phyloP scores from a whole-genome alignment of 1,140 invertebrate genomes.

The Nebria ingens region DNA sequence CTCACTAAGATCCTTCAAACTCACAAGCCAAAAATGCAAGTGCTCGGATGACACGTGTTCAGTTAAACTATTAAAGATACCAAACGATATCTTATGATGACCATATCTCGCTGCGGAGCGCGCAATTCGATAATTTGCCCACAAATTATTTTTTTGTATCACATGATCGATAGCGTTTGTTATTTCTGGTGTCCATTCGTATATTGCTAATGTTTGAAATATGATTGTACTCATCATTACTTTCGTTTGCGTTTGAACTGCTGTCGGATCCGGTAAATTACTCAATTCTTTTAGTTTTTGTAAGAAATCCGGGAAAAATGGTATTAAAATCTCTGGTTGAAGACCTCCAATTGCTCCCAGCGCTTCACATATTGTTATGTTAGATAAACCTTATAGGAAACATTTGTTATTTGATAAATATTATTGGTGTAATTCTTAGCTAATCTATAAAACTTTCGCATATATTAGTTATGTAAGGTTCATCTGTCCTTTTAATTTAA shows the following conservation, averaged over 20 bases:
- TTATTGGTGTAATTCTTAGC: background rate
- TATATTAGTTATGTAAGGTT: too few species aligned
- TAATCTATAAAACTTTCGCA: background rate
- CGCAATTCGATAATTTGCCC: slow-evolving; percentile 80
- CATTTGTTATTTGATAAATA: background rate
- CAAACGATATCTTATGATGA: slow-evolving; percentile 61
- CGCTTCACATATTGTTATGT: slow-evolving; percentile 42
- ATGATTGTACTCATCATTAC: slow-evolving; percentile 69
- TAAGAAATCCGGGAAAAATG: slow-evolving; percentile 46
- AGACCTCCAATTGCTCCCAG: slow-evolving; percentile 62
- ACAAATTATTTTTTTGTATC: slow-evolving; percentile 53
- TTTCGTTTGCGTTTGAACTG: slow-evolving; percentile 29
- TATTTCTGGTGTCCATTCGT: slow-evolving; percentile 45
- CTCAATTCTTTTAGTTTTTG: slow-evolving; percentile 35
- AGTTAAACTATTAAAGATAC: slow-evolving; percentile 54
- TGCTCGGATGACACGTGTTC: slow-evolving; percentile 79
- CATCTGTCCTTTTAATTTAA: background rate
- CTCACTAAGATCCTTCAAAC: slow-evolving; percentile 58
- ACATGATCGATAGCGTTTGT: slow-evolving; percentile 48
- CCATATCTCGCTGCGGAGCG: slow-evolving; percentile 76
- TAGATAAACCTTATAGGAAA: slow-evolving; percentile 25
- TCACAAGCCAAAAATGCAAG: slow-evolving; percentile 80
- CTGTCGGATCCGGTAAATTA: slow-evolving; percentile 19
- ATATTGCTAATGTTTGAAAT: slow-evolving; percentile 67
- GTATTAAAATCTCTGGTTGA: slow-evolving; percentile 45